phyloP scores from a whole-genome alignment of 2,113 vertebrate species.

The Heteronetta atricapilla region DNA sequence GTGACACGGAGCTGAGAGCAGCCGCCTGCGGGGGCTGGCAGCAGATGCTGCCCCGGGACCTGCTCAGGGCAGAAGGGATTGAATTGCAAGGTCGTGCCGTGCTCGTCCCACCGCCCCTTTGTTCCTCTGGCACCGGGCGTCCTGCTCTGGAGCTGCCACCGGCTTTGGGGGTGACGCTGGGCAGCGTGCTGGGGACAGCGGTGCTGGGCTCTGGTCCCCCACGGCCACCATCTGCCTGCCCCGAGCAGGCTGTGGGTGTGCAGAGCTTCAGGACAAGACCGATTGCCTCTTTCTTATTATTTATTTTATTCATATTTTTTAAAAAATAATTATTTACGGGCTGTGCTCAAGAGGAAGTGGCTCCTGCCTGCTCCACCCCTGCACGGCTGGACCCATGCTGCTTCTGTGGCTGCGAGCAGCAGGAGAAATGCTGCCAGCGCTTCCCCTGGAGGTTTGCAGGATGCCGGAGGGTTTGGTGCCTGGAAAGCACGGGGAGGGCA shows the following conservation, averaged over 20 bases:
- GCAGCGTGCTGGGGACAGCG: not conserved
- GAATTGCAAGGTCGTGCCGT: not conserved
- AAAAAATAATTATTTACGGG: not conserved
- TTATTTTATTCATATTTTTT: not conserved
- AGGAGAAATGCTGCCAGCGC: not conserved
- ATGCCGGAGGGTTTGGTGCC: not conserved
- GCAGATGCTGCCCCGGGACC: not conserved
- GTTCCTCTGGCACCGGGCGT: not conserved
- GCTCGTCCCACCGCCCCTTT: not conserved
- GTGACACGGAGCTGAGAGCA: slow-evolving; percentile 5
- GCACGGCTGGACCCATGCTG: accelerated
- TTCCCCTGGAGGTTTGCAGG: not conserved
- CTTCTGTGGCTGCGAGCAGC: not conserved
- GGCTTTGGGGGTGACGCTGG: not conserved
- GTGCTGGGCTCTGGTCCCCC: not conserved
- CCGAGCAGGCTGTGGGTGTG: not conserved
- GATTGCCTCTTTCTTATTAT: not conserved
- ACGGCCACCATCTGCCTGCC: accelerated
- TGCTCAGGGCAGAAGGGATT: not conserved
- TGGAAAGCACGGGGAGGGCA: not conserved
- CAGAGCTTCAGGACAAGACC: not conserved
- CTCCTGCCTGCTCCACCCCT: not conserved
- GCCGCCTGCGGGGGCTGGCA: not conserved
- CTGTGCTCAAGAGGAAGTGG: not conserved
- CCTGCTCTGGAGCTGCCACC: not conserved